Base-by-base conservation (phyloP, 1,140 invertebrate species). In the Diprion similis region DNA sequence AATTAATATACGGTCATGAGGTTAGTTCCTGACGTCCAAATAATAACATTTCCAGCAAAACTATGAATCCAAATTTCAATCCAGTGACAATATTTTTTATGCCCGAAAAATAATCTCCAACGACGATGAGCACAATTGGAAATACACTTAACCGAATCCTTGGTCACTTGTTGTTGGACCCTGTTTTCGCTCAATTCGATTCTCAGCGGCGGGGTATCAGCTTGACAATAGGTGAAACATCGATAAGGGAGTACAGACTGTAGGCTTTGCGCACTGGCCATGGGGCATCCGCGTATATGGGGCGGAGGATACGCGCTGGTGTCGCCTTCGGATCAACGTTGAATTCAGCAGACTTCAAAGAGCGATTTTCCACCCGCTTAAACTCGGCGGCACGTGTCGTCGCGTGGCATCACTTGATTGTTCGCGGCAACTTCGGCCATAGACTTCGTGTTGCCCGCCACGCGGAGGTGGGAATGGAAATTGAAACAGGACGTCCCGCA, bases 341-440 rank as follows among this genome's bases (percentile, higher is more conserved):
- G 71, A 74, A 78, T 78, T 72, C 51, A 46, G 51, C 37, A 19
- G 11, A 78, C 73, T 82, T 82, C 81, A 82, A 83, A 82, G 82
- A 51, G 48, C 78, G 82, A 83, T 83, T 82, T 83, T 81, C 79
- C 82, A 74, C 75, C 66, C 76, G 81, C 76, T 83, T 82, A 76
- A 74, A 37, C 75, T 47, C 69, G 68, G 51, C 59, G 72, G 48
- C 69, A 70, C 69, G 69, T 70, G 69, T 51, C 70, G 71, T 47
- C 80, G 77, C 80, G 76, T 75, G 80, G 59, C 69, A 46, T 47
- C 37, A 37, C 19, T 45, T 48, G 69, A 70, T 46, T 45, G 69
- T 45, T 47, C n/a, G 46, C 67, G 45, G 67, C 67, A 45, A 68
- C 45, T 24, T 68, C 67, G 67, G 18, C 11, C 67, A 11, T 19